phyloP scores from a whole-genome alignment of 2,797 vertebrate species.

The Bryconaethiops microstoma region DNA sequence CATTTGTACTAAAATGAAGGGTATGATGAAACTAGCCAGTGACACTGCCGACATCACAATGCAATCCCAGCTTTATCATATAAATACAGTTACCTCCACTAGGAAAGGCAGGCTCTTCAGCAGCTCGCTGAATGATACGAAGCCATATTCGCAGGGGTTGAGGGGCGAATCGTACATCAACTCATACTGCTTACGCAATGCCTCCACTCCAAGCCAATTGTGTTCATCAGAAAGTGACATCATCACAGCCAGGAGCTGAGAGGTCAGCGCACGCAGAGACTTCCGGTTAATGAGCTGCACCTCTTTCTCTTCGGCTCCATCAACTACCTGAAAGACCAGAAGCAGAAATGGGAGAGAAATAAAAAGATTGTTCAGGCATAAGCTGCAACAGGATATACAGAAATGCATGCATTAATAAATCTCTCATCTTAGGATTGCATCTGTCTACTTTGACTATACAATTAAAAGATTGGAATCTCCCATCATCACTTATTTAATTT shows the following conservation, averaged over 20 bases:
- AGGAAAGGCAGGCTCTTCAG: slow-evolving; percentile 95
- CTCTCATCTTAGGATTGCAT: too few relatives aligned
- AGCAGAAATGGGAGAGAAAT: background rate
- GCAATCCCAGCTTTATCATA: too few relatives aligned
- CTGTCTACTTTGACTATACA: background rate
- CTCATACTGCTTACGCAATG: slow-evolving; percentile 83
- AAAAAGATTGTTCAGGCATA: background rate
- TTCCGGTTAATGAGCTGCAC: slow-evolving; percentile 96
- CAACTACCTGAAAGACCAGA: slow-evolving; percentile 79
- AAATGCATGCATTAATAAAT: background rate
- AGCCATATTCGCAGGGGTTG: slow-evolving; percentile 97
- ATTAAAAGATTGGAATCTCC: too few relatives aligned
- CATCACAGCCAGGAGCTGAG: slow-evolving; percentile 88
- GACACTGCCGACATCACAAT: too few relatives aligned
- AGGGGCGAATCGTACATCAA: slow-evolving; percentile 74
- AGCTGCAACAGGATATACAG: background rate
- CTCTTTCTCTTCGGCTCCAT: slow-evolving; percentile 82
- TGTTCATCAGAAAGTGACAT: slow-evolving; percentile 88
- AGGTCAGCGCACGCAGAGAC: slow-evolving; percentile 89
- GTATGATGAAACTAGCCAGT: too few relatives aligned
- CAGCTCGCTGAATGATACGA: slow-evolving; percentile 91
- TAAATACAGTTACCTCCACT: slow-evolving; percentile 79
- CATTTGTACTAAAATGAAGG: too few relatives aligned
- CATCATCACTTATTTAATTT: too few relatives aligned
- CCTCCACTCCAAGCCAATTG: slow-evolving; percentile 78